Percentiles rank a stretch among this genome's conserved stretches.
Evolutionary conservation across 2,888 invertebrate genomes (phyloP).

Genomic region (Plagodis pulveraria): DNA sequence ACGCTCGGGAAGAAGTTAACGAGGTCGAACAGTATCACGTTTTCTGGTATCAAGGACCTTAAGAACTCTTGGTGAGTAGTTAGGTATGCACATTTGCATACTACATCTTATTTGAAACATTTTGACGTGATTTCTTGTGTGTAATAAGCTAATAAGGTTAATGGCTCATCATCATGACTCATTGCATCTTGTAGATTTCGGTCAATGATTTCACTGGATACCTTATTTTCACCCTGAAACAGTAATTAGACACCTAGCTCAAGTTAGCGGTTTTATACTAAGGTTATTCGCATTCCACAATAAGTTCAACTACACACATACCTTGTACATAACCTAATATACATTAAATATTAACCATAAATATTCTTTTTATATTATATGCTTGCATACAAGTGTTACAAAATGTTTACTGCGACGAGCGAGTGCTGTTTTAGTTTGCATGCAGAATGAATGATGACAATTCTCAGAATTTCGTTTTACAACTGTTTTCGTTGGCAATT

Average conservation of each 20-base stretch:
- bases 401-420: neutral
- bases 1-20: slow-evolving; percentile 81
- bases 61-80: slow-evolving; percentile 85
- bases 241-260: slow-evolving; percentile 46
- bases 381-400: neutral
- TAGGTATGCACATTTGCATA: neutral
- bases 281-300: slow-evolving; percentile 19
- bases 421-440: slow-evolving; percentile 8
- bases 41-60: slow-evolving; percentile 83
- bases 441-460: slow-evolving; percentile 1
- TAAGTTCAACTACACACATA: neutral
- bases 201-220: slow-evolving; percentile 41
- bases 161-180: slow-evolving; percentile 23
- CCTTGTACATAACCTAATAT: neutral
- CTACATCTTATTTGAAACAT: too few relatives aligned
- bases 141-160: slow-evolving; percentile 10
- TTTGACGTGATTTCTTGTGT: too few relatives aligned
- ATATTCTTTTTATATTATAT: too few relatives aligned
- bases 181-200: slow-evolving; percentile 34
- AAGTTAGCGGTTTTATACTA: slow-evolving; percentile 34
- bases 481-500: slow-evolving; percentile 13
- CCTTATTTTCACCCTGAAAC: slow-evolving; percentile 43
- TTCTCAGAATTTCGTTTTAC: slow-evolving; percentile 11
- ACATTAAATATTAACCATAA: too few relatives aligned
- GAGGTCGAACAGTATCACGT: slow-evolving; percentile 86